phyloP scores from a whole-genome alignment of 2,888 invertebrate genomes.

The Chaetogeoica ovagalla region DNA sequence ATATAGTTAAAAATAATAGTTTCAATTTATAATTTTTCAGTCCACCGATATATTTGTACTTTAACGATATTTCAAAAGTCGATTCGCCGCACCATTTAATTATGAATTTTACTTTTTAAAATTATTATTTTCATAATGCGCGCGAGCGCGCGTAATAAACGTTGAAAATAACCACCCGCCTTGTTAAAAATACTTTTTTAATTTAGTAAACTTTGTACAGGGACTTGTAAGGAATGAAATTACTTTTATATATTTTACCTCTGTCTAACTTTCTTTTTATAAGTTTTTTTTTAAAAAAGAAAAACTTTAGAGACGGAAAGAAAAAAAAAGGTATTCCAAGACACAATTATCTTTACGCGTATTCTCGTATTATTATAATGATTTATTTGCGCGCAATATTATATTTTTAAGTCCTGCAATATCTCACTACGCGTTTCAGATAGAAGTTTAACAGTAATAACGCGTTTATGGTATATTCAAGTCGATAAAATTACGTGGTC shows the following conservation, averaged over 20 bases:
- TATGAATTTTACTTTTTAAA: neutral
- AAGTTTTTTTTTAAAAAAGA: conserved; percentile 2
- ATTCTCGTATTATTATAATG: neutral
- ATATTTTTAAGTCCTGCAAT: too few relatives aligned
- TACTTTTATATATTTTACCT: conserved; percentile 7
- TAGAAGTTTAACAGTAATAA: too few relatives aligned
- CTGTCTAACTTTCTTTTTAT: conserved; percentile 2
- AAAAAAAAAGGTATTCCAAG: neutral
- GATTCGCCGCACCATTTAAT: neutral
- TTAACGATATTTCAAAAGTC: neutral
- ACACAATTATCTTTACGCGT: neutral
- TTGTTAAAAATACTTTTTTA: conserved; percentile 16
- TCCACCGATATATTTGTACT: too few relatives aligned
- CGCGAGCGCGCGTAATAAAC: neutral
- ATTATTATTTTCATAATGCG: conserved; percentile 3
- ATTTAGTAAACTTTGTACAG: neutral
- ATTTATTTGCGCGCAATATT: neutral
- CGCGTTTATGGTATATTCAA: too few relatives aligned
- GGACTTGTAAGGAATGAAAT: conserved; percentile 6
- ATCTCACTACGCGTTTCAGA: too few relatives aligned
- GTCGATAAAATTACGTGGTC: too few relatives aligned
- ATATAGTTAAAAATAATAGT: too few relatives aligned
- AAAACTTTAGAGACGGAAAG: too few relatives aligned
- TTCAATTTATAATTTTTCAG: too few relatives aligned
- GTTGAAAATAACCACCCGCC: neutral